These are phyloP conservation scores for Globodera rostochiensis DNA, from an alignment of 1,140 invertebrate species.

Conservation along the genomic window DNA sequence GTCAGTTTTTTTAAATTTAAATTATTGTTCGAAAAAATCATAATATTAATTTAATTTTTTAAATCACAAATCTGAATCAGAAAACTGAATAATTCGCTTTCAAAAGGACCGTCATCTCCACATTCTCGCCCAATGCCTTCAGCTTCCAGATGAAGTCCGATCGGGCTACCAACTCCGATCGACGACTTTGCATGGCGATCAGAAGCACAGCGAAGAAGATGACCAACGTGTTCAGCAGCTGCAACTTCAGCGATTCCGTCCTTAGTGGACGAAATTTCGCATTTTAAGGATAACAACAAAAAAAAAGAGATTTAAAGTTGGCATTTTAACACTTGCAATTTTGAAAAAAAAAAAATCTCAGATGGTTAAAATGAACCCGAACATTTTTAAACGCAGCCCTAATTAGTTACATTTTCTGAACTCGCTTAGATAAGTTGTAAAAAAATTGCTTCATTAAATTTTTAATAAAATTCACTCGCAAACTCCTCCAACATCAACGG, in stretches of 20 bases:
- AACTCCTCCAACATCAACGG: conserved; percentile 45
- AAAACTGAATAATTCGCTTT: background rate
- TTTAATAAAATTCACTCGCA: conserved; percentile 47
- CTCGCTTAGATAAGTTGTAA: too few species aligned
- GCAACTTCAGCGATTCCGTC: conserved; percentile 41
- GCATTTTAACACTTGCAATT: conserved; percentile 16
- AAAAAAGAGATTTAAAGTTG: conserved; percentile 36
- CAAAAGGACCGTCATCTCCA: conserved; percentile 48
- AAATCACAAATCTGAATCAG: background rate
- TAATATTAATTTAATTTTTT: too few species aligned
- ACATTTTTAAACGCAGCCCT: too few species aligned
- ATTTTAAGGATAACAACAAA: background rate
- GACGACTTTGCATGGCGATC: conserved; percentile 62
- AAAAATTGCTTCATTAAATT: too few species aligned
- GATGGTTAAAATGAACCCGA: too few species aligned
- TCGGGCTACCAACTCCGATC: conserved; percentile 59
- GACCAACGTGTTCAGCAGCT: conserved; percentile 56
- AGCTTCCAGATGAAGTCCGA: conserved; percentile 66
- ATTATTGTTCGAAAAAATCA: too few species aligned
- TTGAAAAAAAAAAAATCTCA: too few species aligned
- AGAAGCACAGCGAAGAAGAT: conserved; percentile 55
- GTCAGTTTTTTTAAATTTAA: too few species aligned
- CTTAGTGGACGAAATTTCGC: background rate
- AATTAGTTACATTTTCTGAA: too few species aligned
- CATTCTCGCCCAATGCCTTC: conserved; percentile 63